Conservation (phyloP, 2,888 invertebrate genomes). For the Acleris literana region DNA sequence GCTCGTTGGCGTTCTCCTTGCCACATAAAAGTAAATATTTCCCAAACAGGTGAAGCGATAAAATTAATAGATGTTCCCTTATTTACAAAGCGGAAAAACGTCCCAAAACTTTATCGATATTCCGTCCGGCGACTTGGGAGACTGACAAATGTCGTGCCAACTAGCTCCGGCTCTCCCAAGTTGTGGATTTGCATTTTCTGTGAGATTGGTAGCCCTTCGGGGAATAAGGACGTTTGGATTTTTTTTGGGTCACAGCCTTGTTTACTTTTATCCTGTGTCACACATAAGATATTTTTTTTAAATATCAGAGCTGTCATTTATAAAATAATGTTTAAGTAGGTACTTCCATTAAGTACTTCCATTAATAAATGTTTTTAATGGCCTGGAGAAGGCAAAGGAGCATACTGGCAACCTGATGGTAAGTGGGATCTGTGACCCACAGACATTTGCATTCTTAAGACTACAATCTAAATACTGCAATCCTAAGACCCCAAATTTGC, state of each 20-base stretch:
- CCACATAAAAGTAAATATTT: too few species aligned
- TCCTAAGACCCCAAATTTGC: too few species aligned
- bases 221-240: constrained; percentile 25
- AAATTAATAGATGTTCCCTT: constrained; percentile 38
- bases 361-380: too few species aligned
- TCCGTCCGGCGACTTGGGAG: constrained; percentile 33
- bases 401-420: too few species aligned
- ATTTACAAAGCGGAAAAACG: constrained; percentile 40
- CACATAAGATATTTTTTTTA: constrained; percentile 6
- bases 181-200: constrained; percentile 40
- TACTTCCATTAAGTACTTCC: background rate
- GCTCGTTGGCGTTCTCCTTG: too few species aligned
- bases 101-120: constrained; percentile 41
- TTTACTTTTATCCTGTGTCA: constrained; percentile 21
- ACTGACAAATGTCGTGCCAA: constrained; percentile 41
- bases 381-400: too few species aligned
- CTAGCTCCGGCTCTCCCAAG: constrained; percentile 30
- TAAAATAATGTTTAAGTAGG: background rate
- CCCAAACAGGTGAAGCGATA: constrained; percentile 6
- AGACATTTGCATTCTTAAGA: too few species aligned
- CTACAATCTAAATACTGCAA: too few species aligned
- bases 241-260: constrained; percentile 6
- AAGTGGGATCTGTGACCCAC: too few species aligned
- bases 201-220: constrained; percentile 31
- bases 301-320: too few species aligned